phyloP scores from a whole-genome alignment of 1,140 invertebrate species.

The Solenopsis fugax region DNA sequence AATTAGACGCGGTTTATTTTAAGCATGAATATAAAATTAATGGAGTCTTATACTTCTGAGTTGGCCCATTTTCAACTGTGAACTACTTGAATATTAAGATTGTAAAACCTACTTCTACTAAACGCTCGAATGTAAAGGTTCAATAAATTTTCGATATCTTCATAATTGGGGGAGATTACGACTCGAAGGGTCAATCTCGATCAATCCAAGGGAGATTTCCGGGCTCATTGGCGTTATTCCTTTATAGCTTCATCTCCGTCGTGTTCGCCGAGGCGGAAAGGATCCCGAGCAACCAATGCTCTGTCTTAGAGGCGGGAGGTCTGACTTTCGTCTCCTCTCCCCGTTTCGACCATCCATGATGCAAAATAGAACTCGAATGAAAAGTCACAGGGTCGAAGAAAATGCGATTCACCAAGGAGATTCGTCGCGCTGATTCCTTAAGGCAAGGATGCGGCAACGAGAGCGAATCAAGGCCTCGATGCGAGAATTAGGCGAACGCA shows the following conservation, averaged over 20 bases:
- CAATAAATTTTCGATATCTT: conserved; percentile 58
- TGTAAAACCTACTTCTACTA: conserved; percentile 18
- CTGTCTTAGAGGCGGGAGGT: conserved; percentile 40
- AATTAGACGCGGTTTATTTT: conserved; percentile 17
- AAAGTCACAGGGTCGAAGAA: conserved; percentile 54
- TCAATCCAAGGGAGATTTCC: conserved; percentile 53
- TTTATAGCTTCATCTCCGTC: conserved; percentile 58
- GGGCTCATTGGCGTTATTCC: conserved; percentile 52
- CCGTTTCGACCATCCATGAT: conserved; percentile 27
- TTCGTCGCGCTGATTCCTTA: conserved; percentile 52
- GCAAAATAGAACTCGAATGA: conserved; percentile 62
- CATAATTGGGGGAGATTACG: conserved; percentile 49
- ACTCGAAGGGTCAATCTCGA: conserved; percentile 41
- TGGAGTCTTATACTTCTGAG: background rate
- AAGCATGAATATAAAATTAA: conserved; percentile 23
- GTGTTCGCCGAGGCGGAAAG: conserved; percentile 31
- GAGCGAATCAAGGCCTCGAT: conserved; percentile 40
- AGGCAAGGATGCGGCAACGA: conserved; percentile 14
- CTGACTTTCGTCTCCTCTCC: background rate
- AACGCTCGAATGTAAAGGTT: conserved; percentile 11
- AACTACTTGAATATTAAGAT: conserved; percentile 22
- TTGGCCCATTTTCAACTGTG: background rate
- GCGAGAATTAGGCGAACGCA: conserved; percentile 21
- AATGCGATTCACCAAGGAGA: conserved; percentile 52
- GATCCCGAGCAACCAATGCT: conserved; percentile 28